Percentiles rank a stretch among this genome's conserved stretches.
Evolutionary conservation across 2,888 invertebrate species (phyloP).

Genomic region (Drosophila antonietae): DNA sequence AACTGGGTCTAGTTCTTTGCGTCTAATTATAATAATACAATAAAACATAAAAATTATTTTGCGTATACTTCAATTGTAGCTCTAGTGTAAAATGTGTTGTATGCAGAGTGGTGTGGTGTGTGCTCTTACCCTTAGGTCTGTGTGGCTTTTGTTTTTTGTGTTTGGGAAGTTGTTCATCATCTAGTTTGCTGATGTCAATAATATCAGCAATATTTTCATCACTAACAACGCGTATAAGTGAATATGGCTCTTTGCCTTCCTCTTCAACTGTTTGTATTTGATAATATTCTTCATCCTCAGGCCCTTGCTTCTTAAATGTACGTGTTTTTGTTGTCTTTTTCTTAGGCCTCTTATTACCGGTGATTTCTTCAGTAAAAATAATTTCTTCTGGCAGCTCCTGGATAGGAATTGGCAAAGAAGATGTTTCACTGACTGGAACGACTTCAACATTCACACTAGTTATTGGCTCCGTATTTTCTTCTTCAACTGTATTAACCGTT

Average conservation of each 20-base stretch:
- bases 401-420: slow-evolving; percentile 71
- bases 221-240: slow-evolving; percentile 84
- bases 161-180: slow-evolving; percentile 79
- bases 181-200: slow-evolving; percentile 82
- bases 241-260: slow-evolving; percentile 85
- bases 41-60: slow-evolving; percentile 12
- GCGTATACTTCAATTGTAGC: slow-evolving; percentile 55
- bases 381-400: slow-evolving; percentile 83
- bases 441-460: slow-evolving; percentile 80
- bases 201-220: slow-evolving; percentile 82
- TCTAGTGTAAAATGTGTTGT: slow-evolving; percentile 53
- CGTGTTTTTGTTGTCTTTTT: slow-evolving; percentile 84
- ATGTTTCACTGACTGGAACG: slow-evolving; percentile 74
- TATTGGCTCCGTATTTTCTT: slow-evolving; percentile 78
- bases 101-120: slow-evolving; percentile 65
- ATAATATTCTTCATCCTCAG: slow-evolving; percentile 83
- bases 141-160: slow-evolving; percentile 78
- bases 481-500: slow-evolving; percentile 83
- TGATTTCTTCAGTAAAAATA: slow-evolving; percentile 77
- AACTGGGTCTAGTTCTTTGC: neutral
- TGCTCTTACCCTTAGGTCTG: slow-evolving; percentile 83
- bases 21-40: neutral
- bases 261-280: slow-evolving; percentile 85
- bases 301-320: slow-evolving; percentile 84
- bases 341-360: slow-evolving; percentile 81